A percentile compares a stretch with the other conserved stretches of the same genome.
These are phyloP conservation scores for Aldrovandia affinis DNA, from an alignment of 2,797 vertebrate genomes.

Conservation along the genomic window DNA sequence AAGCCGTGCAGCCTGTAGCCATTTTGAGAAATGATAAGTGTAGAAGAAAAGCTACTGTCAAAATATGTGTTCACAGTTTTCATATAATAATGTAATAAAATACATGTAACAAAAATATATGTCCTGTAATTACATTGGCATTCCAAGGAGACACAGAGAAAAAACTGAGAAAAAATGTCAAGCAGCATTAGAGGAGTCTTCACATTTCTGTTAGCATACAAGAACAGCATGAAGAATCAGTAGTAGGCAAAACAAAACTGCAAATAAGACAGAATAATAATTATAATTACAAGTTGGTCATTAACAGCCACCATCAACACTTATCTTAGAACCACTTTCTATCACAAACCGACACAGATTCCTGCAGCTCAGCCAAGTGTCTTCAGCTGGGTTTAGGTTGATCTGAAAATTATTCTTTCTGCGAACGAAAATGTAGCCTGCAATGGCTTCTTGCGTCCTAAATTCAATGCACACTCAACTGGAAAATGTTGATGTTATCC, in stretches of 20 bases:
- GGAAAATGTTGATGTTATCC: neutral
- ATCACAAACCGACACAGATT: slow-evolving; percentile 32
- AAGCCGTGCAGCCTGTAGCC: slow-evolving; percentile 57
- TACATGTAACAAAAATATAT: neutral
- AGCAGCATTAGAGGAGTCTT: neutral
- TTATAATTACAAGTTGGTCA: slow-evolving; percentile 29
- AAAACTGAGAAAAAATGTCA: neutral
- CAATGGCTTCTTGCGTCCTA: neutral
- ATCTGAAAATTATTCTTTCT: slow-evolving; percentile 38
- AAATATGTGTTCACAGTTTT: neutral
- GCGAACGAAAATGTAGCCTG: neutral
- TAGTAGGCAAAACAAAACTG: neutral
- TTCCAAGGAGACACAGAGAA: neutral
- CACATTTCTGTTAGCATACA: neutral
- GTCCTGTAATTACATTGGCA: neutral
- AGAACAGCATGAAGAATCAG: neutral
- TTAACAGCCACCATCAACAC: neutral
- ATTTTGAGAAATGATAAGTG: slow-evolving; percentile 43
- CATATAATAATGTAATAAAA: slow-evolving; percentile 7
- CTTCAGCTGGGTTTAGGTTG: slow-evolving; percentile 35
- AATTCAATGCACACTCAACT: neutral
- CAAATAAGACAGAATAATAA: neutral
- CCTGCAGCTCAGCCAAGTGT: slow-evolving; percentile 31
- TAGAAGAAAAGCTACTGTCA: neutral
- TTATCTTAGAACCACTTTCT: slow-evolving; percentile 28